Percentiles rank a stretch among this genome's conserved stretches.
phyloP scores from a whole-genome alignment of 53 echinoderm and acorn worm genomes.

The Temnopleurus reevesii region DNA sequence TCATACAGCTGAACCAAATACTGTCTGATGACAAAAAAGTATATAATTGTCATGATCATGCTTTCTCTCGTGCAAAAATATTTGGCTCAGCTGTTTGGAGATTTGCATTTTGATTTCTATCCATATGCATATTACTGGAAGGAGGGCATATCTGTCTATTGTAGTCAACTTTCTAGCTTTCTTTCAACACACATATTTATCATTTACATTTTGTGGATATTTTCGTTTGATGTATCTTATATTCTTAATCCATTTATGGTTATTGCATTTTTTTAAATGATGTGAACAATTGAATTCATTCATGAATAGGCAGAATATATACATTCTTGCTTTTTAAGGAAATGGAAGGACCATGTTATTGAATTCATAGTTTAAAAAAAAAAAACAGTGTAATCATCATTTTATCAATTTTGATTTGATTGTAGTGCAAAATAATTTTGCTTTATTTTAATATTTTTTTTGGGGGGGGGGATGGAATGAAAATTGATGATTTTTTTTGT shows the following conservation, averaged over 20 bases:
- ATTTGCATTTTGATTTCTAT: too few species aligned
- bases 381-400: background rate
- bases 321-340: background rate
- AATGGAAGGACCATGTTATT: background rate
- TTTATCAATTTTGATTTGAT: background rate
- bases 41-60: too few species aligned
- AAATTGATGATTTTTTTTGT: background rate
- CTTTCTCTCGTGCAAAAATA: too few species aligned
- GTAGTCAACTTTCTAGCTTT: slow-evolving; percentile 6
- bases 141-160: too few species aligned
- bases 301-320: too few species aligned
- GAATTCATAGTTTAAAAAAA: background rate
- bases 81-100: too few species aligned
- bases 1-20: too few species aligned
- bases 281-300: too few species aligned
- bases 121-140: too few species aligned
- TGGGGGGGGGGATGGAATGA: background rate
- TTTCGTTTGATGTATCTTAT: slow-evolving; percentile 8
- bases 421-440: background rate
- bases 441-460: background rate
- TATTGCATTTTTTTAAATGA: background rate
- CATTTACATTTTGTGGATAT: slow-evolving; percentile 14
- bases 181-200: slow-evolving; percentile 21
- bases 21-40: too few species aligned
- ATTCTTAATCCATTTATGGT: background rate